phyloP scores from a whole-genome alignment of 2,113 vertebrate species.

The Petaurus breviceps region DNA sequence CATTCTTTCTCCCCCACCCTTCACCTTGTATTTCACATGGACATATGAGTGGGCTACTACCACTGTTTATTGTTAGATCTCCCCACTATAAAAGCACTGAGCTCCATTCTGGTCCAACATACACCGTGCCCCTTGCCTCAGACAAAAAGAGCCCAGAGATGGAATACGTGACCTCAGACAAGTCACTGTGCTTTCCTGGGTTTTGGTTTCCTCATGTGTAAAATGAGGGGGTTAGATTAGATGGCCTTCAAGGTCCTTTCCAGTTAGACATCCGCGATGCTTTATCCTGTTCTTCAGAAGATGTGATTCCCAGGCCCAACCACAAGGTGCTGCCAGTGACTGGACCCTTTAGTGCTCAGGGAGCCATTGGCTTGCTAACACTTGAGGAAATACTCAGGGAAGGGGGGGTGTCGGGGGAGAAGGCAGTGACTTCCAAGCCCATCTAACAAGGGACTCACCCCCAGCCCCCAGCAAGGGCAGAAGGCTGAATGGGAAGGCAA shows the following conservation, averaged over 20 bases:
- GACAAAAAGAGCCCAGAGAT: background rate
- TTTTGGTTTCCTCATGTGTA: background rate
- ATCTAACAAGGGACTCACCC: background rate
- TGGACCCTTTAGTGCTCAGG: background rate
- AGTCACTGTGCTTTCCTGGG: background rate
- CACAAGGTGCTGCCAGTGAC: background rate
- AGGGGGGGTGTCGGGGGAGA: background rate
- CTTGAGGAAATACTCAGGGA: background rate
- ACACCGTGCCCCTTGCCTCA: background rate
- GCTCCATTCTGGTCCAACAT: background rate
- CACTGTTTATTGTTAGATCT: background rate
- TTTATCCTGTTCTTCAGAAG: background rate
- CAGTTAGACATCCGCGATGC: background rate
- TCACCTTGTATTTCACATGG: background rate
- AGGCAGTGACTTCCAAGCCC: background rate
- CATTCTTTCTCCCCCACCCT: background rate
- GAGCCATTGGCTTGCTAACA: background rate
- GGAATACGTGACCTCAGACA: background rate
- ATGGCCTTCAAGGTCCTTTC: background rate
- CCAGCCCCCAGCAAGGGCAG: background rate
- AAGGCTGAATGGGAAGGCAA: background rate
- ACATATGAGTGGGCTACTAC: background rate
- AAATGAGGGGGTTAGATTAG: background rate
- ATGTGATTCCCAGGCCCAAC: background rate
- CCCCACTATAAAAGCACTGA: background rate